phyloP scores from a whole-genome alignment of 2,797 vertebrate genomes.

The Liparis tanakae region DNA sequence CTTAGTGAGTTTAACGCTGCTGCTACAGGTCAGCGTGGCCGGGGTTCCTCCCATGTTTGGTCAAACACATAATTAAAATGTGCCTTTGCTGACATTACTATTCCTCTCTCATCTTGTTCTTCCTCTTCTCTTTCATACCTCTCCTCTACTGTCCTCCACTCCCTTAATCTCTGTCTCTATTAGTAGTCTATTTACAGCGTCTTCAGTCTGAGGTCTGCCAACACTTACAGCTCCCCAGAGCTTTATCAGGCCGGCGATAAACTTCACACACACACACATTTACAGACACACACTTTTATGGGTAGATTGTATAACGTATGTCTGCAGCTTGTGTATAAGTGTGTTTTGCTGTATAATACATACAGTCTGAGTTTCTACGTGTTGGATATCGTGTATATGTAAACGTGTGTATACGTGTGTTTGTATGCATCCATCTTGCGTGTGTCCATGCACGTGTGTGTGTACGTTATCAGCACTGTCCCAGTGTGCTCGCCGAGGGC shows the following conservation, averaged over 20 bases:
- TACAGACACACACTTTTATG: constrained; percentile 44
- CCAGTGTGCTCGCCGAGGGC: constrained; percentile 81
- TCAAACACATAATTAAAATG: constrained; percentile 40
- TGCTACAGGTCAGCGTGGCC: constrained; percentile 49
- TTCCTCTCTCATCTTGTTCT: constrained; percentile 69
- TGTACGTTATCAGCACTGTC: constrained; percentile 77
- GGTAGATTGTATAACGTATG: constrained; percentile 21
- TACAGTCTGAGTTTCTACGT: constrained; percentile 12
- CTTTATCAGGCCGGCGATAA: constrained; percentile 76
- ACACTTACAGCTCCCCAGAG: constrained; percentile 74
- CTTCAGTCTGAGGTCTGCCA: constrained; percentile 74
- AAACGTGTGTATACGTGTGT: constrained; percentile 38
- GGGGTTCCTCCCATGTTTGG: constrained; percentile 18
- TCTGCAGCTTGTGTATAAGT: constrained; percentile 34
- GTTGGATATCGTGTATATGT: constrained; percentile 33
- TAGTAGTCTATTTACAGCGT: constrained; percentile 81
- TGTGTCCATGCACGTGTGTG: constrained; percentile 59
- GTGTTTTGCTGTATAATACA: constrained; percentile 45
- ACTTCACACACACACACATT: constrained; percentile 61
- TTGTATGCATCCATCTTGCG: constrained; percentile 44
- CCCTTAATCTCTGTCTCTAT: constrained; percentile 77
- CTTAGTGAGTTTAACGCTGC: constrained; percentile 11
- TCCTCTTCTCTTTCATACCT: constrained; percentile 69
- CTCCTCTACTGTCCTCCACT: constrained; percentile 70
- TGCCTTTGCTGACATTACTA: constrained; percentile 64